These are phyloP conservation scores for Chlorodrepanis virens DNA, from an alignment of 2,113 vertebrate genomes.

Conservation along the genomic window DNA sequence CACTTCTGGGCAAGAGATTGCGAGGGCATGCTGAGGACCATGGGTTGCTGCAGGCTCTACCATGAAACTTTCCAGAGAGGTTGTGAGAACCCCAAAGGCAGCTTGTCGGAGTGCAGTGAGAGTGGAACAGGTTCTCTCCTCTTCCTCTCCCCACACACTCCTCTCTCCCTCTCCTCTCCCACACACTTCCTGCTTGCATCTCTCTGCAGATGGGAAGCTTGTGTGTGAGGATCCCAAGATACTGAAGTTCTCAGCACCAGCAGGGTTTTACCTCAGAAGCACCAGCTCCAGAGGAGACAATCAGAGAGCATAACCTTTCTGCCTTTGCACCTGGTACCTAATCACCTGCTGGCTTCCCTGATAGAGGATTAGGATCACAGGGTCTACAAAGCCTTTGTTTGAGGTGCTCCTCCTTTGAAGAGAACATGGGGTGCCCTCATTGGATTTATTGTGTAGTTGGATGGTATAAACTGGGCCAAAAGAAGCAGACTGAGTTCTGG, in stretches of 20 bases:
- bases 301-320: neutral
- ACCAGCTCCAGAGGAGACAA: neutral
- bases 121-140: neutral
- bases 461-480: neutral
- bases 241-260: neutral
- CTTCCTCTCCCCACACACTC: neutral
- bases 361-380: neutral
- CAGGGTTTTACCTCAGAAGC: neutral
- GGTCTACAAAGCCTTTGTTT: rapidly evolving
- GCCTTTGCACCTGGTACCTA: neutral
- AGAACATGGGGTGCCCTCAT: rapidly evolving
- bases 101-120: neutral
- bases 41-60: neutral
- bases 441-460: neutral
- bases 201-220: neutral
- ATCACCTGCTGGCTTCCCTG: neutral
- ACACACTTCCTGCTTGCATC: neutral
- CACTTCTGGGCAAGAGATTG: neutral
- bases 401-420: neutral
- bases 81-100: neutral
- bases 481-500: neutral
- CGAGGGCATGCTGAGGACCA: neutral
- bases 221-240: neutral
- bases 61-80: neutral
- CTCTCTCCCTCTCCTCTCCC: neutral